A percentile compares a stretch with the other conserved stretches of the same genome.
Conservation (phyloP, 2,888 invertebrate species). For the Orthonychiurus folsomi region DNA sequence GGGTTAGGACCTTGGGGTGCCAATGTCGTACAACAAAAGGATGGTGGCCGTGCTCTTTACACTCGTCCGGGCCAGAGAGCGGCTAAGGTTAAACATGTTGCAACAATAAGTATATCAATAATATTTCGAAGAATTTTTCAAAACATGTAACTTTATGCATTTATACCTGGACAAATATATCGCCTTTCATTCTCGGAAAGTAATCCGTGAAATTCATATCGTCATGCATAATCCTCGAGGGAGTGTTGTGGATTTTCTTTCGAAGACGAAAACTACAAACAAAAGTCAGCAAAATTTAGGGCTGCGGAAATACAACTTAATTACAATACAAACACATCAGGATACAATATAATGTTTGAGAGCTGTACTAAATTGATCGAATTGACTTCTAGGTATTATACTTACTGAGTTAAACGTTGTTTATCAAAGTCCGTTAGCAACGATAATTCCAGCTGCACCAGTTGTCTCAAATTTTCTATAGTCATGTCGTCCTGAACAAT, state of each 20-base stretch:
- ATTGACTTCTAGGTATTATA: no score
- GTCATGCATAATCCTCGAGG: conserved; percentile 1
- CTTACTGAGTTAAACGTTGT: background rate
- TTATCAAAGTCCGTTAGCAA: background rate
- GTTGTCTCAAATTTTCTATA: background rate
- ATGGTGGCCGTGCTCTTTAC: background rate
- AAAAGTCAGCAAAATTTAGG: background rate
- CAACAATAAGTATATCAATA: background rate
- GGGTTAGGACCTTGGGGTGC: background rate
- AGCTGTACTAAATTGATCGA: no score
- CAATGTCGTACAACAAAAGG: background rate
- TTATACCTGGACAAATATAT: conserved; percentile 6
- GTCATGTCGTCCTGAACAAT: background rate
- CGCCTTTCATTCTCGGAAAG: background rate
- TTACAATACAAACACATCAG: background rate
- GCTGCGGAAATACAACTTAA: background rate
- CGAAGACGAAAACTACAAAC: background rate
- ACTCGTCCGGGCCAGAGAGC: background rate
- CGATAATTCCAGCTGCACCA: background rate
- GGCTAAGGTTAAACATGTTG: background rate
- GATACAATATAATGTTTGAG: no score
- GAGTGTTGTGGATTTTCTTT: conserved; percentile 4
- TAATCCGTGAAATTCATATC: background rate
- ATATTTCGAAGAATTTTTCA: no score
- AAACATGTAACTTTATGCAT: background rate